phyloP scores from a whole-genome alignment of 2,113 vertebrate species.

The Myrmecobius fasciatus region DNA sequence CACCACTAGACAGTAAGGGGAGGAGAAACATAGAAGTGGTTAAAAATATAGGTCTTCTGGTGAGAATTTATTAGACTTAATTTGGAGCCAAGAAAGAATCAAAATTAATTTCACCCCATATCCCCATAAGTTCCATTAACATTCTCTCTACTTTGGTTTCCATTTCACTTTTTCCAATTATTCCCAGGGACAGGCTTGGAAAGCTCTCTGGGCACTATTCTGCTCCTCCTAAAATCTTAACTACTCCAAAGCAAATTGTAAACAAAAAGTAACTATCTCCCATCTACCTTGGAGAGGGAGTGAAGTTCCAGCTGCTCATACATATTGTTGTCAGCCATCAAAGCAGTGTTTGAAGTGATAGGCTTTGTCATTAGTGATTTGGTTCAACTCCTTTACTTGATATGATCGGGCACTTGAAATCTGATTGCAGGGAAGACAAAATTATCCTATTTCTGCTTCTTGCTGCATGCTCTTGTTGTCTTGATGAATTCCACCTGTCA shows the following conservation, averaged over 20 bases:
- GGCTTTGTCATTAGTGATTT: slow-evolving; percentile 44
- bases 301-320: background rate
- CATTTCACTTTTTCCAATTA: background rate
- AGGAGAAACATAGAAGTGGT: background rate
- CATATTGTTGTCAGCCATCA: slow-evolving; percentile 49
- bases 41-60: background rate
- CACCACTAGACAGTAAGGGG: background rate
- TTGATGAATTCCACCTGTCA: slow-evolving; percentile 62
- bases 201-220: background rate
- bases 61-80: background rate
- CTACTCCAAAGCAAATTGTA: background rate
- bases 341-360: slow-evolving; percentile 49
- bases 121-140: background rate
- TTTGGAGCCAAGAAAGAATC: background rate
- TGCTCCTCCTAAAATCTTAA: background rate
- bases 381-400: slow-evolving; percentile 33
- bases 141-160: background rate
- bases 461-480: slow-evolving; percentile 27
- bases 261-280: background rate
- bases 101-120: background rate
- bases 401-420: slow-evolving; percentile 52
- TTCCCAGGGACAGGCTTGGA: background rate
- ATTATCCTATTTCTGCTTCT: slow-evolving; percentile 58
- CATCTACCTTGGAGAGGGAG: background rate
- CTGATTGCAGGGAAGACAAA: slow-evolving; percentile 56